phyloP scores from a whole-genome alignment of 2,888 invertebrate species.

The Protonemura montana region DNA sequence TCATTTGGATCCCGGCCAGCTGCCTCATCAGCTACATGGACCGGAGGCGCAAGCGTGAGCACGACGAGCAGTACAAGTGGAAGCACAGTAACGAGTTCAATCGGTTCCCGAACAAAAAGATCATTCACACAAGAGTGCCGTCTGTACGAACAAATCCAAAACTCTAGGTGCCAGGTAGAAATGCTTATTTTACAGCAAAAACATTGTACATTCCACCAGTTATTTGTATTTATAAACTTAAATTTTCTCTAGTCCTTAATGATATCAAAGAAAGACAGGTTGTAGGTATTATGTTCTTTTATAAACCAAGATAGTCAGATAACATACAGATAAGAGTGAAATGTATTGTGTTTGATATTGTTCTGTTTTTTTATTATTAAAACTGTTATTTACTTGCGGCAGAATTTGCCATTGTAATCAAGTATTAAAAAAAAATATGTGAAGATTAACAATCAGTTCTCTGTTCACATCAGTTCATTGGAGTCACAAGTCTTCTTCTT shows the following conservation, averaged over 20 bases:
- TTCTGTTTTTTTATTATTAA: too few species aligned
- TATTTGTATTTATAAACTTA: not conserved
- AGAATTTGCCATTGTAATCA: too few species aligned
- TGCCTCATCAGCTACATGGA: slow-evolving; percentile 88
- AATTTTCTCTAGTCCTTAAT: not conserved
- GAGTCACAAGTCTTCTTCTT: slow-evolving; percentile 21
- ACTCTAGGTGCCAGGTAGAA: not conserved
- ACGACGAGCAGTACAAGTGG: slow-evolving; percentile 77
- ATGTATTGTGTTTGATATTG: too few species aligned
- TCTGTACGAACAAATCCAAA: not conserved
- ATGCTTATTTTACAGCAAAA: not conserved
- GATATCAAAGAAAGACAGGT: not conserved
- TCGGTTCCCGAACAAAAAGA: slow-evolving; percentile 45
- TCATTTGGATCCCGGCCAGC: slow-evolving; percentile 94
- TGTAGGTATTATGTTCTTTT: not conserved
- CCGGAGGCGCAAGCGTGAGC: slow-evolving; percentile 74
- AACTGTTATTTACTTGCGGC: too few species aligned
- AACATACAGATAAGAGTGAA: too few species aligned
- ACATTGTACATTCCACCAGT: slow-evolving; percentile 1
- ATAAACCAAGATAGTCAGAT: too few species aligned
- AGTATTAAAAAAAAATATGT: too few species aligned
- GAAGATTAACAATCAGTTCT: too few species aligned
- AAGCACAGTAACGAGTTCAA: slow-evolving; percentile 55
- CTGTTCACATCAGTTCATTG: too few species aligned
- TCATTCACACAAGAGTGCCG: slow-evolving; percentile 48